phyloP scores from a whole-genome alignment of 35 echinoderm and acorn worm genomes.

The Chiridota heheva region DNA sequence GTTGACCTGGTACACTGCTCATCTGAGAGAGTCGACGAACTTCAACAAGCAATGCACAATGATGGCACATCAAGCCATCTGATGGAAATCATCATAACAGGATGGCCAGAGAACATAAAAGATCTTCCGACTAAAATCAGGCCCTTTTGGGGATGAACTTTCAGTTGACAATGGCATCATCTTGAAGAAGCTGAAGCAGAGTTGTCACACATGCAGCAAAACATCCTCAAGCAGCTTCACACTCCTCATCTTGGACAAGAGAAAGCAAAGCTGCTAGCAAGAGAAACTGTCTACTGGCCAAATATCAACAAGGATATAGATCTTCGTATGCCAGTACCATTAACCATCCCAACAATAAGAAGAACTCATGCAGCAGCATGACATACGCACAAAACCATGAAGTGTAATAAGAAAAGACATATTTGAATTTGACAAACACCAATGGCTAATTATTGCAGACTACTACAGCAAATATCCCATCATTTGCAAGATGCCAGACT shows the following conservation, averaged over 20 bases:
- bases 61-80: constrained; percentile 20
- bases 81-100: constrained; percentile 17
- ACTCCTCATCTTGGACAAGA: constrained; percentile 25
- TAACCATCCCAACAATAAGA: constrained; percentile 42
- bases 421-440: constrained; percentile 39
- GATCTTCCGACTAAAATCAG: constrained; percentile 22
- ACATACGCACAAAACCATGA: constrained; percentile 33
- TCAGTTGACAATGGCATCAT: constrained; percentile 31
- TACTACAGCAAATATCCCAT: constrained; percentile 27
- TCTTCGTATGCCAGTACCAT: constrained; percentile 15
- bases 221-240: constrained; percentile 44
- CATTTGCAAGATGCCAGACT: not conserved
- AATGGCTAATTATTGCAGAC: constrained; percentile 25
- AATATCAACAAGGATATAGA: constrained; percentile 61
- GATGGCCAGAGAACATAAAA: constrained; percentile 36
- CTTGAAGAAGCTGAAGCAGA: constrained; percentile 8
- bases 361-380: constrained; percentile 12
- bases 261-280: constrained; percentile 51
- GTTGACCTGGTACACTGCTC: constrained; percentile 26
- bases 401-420: not conserved
- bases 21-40: not conserved
- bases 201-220: constrained; percentile 21
- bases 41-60: not conserved
- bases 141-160: constrained; percentile 46
- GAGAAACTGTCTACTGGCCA: constrained; percentile 68